A percentile compares a stretch with the other conserved stretches of the same genome.
These are phyloP conservation scores for Amphipoea oculea DNA, from an alignment of 2,888 invertebrate species.

Conservation along the genomic window DNA sequence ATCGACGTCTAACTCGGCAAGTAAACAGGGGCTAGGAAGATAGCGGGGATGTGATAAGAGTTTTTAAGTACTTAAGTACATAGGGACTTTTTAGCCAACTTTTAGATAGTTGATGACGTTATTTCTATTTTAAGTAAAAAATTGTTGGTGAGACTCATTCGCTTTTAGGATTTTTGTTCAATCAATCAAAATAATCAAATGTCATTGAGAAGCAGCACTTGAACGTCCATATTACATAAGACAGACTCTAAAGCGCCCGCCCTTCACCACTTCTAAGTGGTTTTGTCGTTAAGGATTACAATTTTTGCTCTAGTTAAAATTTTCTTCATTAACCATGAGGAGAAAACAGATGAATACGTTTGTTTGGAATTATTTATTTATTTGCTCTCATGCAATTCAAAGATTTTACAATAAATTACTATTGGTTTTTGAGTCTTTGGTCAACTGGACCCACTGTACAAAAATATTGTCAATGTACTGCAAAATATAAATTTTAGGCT, in stretches of 20 bases:
- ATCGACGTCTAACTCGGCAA: conserved; percentile 60
- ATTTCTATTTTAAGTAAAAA: background rate
- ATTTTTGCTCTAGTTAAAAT: background rate
- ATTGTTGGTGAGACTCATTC: background rate
- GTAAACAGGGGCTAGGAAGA: conserved; percentile 47
- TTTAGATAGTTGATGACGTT: background rate
- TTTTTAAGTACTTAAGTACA: background rate
- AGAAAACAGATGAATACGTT: background rate
- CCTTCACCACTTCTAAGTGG: no score
- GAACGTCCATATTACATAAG: no score
- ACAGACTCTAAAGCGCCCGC: no score
- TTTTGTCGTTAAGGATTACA: background rate
- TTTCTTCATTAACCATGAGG: background rate
- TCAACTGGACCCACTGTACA: no score
- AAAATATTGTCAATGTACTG: no score
- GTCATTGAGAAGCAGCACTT: no score
- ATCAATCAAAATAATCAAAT: no score
- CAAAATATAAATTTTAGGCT: no score
- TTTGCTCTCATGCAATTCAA: no score
- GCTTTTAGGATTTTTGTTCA: background rate
- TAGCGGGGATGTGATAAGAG: conserved; percentile 20
- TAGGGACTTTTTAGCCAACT: background rate
- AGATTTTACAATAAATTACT: no score
- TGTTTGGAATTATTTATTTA: no score
- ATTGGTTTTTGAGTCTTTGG: no score